Percentiles rank a stretch among this genome's conserved stretches.
Conservation (phyloP, 2,113 vertebrate genomes). For the Gulo gulo region DNA sequence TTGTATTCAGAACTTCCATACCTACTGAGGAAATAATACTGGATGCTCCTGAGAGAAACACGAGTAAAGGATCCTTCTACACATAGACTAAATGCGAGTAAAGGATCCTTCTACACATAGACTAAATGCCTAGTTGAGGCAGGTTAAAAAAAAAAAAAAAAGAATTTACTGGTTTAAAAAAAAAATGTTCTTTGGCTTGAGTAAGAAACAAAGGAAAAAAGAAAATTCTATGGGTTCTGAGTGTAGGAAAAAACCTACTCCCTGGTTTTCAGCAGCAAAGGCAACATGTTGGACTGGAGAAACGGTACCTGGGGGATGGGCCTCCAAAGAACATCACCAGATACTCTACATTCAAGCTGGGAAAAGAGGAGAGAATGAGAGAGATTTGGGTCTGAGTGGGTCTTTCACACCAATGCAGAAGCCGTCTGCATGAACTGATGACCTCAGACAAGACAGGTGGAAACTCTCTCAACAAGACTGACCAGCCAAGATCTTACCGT, state of each 20-base stretch:
- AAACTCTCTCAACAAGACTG: not conserved
- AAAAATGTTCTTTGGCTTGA: not conserved
- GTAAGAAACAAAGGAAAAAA: not conserved
- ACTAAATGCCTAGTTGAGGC: not conserved
- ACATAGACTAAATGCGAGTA: not conserved
- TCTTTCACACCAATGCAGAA: fast-evolving
- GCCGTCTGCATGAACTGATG: too few relatives aligned
- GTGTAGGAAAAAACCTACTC: not conserved
- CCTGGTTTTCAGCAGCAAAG: not conserved
- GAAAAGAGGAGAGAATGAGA: not conserved
- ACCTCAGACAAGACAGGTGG: not conserved
- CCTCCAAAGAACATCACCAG: not conserved
- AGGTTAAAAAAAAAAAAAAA: not conserved
- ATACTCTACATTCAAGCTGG: not conserved
- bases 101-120: not conserved
- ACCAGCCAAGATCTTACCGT: not conserved
- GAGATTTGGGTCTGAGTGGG: not conserved
- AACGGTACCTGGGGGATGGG: not conserved
- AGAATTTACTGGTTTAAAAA: not conserved
- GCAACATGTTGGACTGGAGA: not conserved
- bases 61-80: not conserved
- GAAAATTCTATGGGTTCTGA: not conserved
- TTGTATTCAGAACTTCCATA: not conserved
- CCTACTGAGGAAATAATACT: not conserved
- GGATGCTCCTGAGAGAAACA: not conserved